A percentile compares a stretch with the other conserved stretches of the same genome.
Evolutionary conservation across 2,888 invertebrate species (phyloP).

Genomic region (Drosophila pseudotakahashii): DNA sequence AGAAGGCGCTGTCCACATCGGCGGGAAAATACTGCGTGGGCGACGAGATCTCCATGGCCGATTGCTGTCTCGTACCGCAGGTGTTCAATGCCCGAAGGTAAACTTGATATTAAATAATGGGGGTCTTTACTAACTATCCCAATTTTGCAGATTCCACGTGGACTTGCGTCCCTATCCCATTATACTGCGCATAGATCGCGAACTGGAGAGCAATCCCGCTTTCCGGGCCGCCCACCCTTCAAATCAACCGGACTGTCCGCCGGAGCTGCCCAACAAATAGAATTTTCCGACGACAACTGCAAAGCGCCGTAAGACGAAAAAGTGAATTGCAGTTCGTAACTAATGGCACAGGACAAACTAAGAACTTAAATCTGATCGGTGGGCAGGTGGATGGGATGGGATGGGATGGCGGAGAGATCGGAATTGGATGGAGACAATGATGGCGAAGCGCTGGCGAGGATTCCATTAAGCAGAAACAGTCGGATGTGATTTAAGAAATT

Average conservation of each 20-base stretch:
- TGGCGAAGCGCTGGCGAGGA: constrained; percentile 35
- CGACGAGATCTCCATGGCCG: constrained; percentile 96
- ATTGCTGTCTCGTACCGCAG: constrained; percentile 97
- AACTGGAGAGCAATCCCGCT: constrained; percentile 94
- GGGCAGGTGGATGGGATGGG: constrained; percentile 14
- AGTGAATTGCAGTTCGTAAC: constrained; percentile 80
- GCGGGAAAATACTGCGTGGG: constrained; percentile 97
- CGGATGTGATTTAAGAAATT: constrained; percentile 80
- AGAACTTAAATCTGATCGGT: constrained; percentile 36
- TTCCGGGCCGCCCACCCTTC: constrained; percentile 96
- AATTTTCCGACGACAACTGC: constrained; percentile 83
- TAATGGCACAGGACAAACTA: constrained; percentile 37
- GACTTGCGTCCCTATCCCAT: constrained; percentile 95
- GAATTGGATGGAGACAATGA: background rate
- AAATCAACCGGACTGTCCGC: constrained; percentile 97
- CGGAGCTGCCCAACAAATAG: constrained; percentile 91
- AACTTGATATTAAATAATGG: background rate
- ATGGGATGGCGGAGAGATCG: constrained; percentile 7
- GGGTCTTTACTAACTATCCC: no score
- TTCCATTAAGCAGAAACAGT: constrained; percentile 69
- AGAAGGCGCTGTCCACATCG: constrained; percentile 92
- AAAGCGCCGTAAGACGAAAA: constrained; percentile 82
- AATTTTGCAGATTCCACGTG: constrained; percentile 91
- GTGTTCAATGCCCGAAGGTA: constrained; percentile 96
- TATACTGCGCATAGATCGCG: constrained; percentile 93